Evolutionary conservation across 2,888 invertebrate species (phyloP).

Genomic region (Coremacera marginata): DNA sequence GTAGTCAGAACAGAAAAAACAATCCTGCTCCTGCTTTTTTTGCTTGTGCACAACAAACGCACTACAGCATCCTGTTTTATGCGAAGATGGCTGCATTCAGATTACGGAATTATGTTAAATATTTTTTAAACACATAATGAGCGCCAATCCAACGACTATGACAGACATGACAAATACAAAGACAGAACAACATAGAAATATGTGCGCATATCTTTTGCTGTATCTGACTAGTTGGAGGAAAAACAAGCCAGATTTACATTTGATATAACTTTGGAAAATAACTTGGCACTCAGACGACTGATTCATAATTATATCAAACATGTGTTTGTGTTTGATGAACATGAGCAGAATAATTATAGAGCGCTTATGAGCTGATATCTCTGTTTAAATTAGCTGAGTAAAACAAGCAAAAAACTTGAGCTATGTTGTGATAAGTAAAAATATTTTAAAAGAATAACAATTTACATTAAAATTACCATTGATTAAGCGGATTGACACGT

Average conservation of each 20-base stretch:
- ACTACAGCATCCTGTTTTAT: constrained; percentile 29
- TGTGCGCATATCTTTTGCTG: constrained; percentile 46
- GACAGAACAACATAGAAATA: constrained; percentile 28
- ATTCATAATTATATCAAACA: not conserved
- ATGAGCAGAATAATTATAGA: no score
- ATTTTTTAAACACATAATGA: constrained; percentile 64
- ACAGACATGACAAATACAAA: constrained; percentile 19
- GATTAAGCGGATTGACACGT: no score
- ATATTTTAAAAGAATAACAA: no score
- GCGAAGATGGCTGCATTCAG: constrained; percentile 61
- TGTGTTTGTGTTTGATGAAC: no score
- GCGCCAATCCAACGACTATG: constrained; percentile 37
- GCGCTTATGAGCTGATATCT: no score
- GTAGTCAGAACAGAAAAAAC: constrained; percentile 38
- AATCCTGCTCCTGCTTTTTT: constrained; percentile 41
- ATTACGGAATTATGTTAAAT: constrained; percentile 68
- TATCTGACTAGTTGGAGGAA: not conserved
- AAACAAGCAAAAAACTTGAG: no score
- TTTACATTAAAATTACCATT: no score
- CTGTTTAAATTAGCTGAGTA: no score
- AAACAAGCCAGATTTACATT: not conserved
- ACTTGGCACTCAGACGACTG: not conserved
- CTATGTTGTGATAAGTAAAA: no score
- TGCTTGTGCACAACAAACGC: not conserved
- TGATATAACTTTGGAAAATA: not conserved